Conservation (phyloP, 2,797 vertebrate genomes). For the Vespertilio murinus region DNA sequence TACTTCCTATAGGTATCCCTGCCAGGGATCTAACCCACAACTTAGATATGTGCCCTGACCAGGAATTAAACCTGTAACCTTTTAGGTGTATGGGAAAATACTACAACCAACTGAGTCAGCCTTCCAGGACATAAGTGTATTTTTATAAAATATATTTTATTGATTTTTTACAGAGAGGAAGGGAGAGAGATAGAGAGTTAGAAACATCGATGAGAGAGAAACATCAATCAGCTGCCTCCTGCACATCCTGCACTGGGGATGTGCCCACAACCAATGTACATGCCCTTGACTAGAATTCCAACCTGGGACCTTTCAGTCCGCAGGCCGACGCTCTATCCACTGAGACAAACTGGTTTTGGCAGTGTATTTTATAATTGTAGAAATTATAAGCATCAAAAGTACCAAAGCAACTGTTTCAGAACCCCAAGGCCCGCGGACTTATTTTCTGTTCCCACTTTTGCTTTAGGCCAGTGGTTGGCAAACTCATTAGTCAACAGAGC, state of each 20-base stretch:
- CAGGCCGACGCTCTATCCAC: too few relatives aligned
- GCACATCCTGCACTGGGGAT: too few relatives aligned
- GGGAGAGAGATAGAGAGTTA: too few relatives aligned
- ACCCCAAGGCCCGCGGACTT: background rate
- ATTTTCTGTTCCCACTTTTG: background rate
- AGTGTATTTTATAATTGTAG: background rate
- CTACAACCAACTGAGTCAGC: background rate
- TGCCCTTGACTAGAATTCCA: too few relatives aligned
- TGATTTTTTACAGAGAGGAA: too few relatives aligned
- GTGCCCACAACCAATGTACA: too few relatives aligned
- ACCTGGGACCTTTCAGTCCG: too few relatives aligned
- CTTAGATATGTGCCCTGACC: background rate
- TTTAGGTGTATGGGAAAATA: background rate
- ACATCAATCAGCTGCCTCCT: too few relatives aligned
- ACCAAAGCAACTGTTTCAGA: background rate
- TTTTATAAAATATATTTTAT: too few relatives aligned
- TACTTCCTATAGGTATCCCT: background rate
- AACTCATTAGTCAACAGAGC: too few relatives aligned
- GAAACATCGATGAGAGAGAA: too few relatives aligned
- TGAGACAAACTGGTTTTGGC: too few relatives aligned
- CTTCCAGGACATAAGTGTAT: background rate
- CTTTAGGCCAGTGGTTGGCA: background rate
- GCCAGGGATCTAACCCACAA: background rate
- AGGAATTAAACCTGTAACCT: background rate
- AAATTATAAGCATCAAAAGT: background rate